These are phyloP conservation scores for Escarpia spicata DNA, from an alignment of 2,888 invertebrate species.

Conservation along the genomic window DNA sequence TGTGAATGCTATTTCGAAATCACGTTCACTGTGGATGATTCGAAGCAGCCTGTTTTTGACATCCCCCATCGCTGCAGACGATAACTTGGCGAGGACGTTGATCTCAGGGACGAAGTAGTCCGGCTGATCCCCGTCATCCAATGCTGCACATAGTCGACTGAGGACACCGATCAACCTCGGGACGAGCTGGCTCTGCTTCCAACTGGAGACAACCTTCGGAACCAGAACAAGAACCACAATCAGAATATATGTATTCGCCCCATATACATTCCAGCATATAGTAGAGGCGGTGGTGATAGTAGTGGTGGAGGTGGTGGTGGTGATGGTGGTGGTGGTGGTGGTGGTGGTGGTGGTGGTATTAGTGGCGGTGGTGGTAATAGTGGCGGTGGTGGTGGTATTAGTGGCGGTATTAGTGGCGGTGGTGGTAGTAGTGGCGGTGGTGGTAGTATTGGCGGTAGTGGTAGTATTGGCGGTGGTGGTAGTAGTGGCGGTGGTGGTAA, in stretches of 20 bases:
- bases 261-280: background rate
- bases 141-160: background rate
- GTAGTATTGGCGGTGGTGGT: background rate
- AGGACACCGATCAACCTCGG: background rate
- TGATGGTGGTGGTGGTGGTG: background rate
- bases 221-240: no score
- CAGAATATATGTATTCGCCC: no score
- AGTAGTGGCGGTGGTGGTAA: background rate
- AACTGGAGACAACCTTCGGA: background rate
- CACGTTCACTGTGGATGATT: background rate
- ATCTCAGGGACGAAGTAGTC: background rate
- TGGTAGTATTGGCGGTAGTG: background rate
- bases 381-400: background rate
- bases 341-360: background rate
- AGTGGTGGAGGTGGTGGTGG: background rate
- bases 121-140: background rate
- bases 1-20: background rate
- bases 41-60: background rate
- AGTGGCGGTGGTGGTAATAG: background rate
- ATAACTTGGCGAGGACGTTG: background rate
- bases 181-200: background rate
- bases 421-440: background rate
- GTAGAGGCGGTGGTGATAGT: background rate
- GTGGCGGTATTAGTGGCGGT: background rate
- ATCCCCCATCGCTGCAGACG: background rate